phyloP scores from a whole-genome alignment of 2,797 vertebrate genomes.

The Tamandua tetradactyla region DNA sequence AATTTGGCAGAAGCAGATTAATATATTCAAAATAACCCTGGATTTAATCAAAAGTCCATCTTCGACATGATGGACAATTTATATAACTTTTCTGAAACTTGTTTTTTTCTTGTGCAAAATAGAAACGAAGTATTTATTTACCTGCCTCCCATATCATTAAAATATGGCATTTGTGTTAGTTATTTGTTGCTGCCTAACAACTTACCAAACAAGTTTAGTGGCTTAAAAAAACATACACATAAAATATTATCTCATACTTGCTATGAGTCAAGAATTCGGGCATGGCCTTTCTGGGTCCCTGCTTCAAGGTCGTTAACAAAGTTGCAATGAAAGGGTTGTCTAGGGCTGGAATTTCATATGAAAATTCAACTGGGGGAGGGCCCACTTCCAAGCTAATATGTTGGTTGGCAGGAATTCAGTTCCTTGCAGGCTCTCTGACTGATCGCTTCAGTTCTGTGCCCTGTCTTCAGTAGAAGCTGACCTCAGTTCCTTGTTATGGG shows the following conservation, averaged over 20 bases:
- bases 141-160: not conserved
- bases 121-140: not conserved
- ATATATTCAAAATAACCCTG: not conserved
- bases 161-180: not conserved
- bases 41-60: not conserved
- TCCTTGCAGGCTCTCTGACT: not conserved
- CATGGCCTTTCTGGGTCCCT: not conserved
- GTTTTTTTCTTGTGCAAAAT: not conserved
- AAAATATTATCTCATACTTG: not conserved
- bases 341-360: not conserved
- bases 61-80: not conserved
- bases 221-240: not conserved
- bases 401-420: not conserved
- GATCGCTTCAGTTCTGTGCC: too few species aligned
- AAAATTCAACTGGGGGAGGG: not conserved
- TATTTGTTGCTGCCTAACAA: not conserved
- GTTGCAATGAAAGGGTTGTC: not conserved
- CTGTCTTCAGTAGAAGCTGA: too few species aligned
- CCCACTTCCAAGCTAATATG: not conserved
- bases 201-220: not conserved
- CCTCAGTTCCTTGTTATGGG: too few species aligned
- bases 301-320: not conserved
- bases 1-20: not conserved
- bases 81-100: not conserved
- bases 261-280: not conserved